A percentile compares a stretch with the other conserved stretches of the same genome.
phyloP scores from a whole-genome alignment of 2,888 invertebrate genomes.

The Autographa pulchrina region DNA sequence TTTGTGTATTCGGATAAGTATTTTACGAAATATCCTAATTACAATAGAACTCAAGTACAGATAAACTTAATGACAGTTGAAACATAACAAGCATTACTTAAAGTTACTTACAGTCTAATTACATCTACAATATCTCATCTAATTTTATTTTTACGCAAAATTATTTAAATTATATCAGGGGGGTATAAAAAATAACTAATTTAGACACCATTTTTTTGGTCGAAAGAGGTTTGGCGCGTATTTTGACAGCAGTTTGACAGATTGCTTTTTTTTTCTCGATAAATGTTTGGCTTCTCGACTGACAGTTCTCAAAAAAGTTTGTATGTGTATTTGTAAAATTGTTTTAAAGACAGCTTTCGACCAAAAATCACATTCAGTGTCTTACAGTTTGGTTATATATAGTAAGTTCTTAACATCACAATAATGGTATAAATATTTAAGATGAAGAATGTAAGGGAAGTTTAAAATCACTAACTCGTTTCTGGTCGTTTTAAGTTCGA shows the following conservation, averaged over 20 bases:
- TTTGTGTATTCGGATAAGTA: constrained; percentile 28
- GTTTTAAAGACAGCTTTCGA: constrained; percentile 30
- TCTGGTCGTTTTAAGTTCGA: constrained; percentile 62
- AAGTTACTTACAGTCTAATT: constrained; percentile 52
- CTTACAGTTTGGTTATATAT: constrained; percentile 55
- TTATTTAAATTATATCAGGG: constrained; percentile 55
- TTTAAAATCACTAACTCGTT: constrained; percentile 63
- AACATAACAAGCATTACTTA: constrained; percentile 60
- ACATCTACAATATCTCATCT: constrained; percentile 52
- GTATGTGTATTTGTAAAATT: neutral
- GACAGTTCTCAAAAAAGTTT: neutral
- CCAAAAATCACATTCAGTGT: constrained; percentile 35
- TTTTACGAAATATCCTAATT: constrained; percentile 58
- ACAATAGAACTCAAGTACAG: constrained; percentile 61
- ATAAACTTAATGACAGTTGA: constrained; percentile 59
- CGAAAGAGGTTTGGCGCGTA: constrained; percentile 35
- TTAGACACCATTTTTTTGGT: constrained; percentile 43
- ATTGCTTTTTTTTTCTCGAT: neutral
- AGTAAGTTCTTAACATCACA: constrained; percentile 56
- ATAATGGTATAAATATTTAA: constrained; percentile 63
- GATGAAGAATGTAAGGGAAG: constrained; percentile 58
- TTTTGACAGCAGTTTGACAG: constrained; percentile 2
- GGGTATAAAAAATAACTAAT: constrained; percentile 61
- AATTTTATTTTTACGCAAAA: constrained; percentile 56
- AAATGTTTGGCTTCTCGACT: neutral